Percentiles rank a stretch among this genome's conserved stretches.
Conservation (phyloP, 1,140 invertebrate species). For the Neodiprion virginianus region DNA sequence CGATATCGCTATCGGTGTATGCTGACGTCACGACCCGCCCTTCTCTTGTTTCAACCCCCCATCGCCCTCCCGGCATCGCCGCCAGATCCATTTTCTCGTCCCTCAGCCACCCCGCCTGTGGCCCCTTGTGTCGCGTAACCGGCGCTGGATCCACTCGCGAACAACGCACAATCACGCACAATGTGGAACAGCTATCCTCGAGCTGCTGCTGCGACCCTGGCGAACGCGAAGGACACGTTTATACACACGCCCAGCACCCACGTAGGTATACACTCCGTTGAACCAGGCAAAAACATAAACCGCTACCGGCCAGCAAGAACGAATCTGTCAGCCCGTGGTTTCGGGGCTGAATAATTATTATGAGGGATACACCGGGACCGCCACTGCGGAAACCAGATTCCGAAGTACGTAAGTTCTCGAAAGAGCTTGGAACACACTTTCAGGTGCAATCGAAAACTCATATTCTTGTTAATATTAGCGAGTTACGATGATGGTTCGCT, state of each 20-base stretch:
- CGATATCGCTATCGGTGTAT: constrained; percentile 2
- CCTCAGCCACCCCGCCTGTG: too few species aligned
- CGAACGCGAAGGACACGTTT: background rate
- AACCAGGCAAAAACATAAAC: background rate
- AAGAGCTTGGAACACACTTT: too few species aligned
- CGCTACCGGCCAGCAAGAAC: background rate
- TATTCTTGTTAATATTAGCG: too few species aligned
- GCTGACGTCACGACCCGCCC: constrained; percentile 1
- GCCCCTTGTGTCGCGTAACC: background rate
- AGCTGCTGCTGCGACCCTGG: too few species aligned
- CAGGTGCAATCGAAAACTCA: too few species aligned
- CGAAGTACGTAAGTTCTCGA: background rate
- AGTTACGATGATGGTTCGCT: too few species aligned
- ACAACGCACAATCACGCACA: background rate
- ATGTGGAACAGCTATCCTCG: too few species aligned
- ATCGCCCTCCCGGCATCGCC: too few species aligned
- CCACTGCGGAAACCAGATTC: background rate
- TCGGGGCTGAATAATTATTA: background rate
- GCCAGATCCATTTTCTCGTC: background rate
- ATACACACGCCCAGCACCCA: background rate
- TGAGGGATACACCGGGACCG: too few species aligned
- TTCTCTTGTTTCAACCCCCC: background rate
- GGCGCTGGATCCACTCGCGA: background rate
- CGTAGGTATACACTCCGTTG: background rate
- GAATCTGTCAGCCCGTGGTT: background rate